A percentile compares a stretch with the other conserved stretches of the same genome.
Conservation (phyloP, 2,888 invertebrate genomes). For the Conus canariensis region DNA sequence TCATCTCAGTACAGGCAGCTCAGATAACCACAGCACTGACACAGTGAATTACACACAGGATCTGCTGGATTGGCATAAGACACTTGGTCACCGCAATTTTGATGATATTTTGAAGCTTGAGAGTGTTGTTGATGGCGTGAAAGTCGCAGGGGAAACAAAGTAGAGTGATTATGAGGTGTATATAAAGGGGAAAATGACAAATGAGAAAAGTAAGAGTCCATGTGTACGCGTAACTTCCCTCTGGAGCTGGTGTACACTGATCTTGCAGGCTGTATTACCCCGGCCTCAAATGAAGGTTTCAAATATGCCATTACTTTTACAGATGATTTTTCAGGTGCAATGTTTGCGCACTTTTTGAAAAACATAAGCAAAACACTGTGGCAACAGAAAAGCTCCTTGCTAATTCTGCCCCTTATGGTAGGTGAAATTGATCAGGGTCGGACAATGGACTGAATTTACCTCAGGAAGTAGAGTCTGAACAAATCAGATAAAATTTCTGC, state of each 20-base stretch:
- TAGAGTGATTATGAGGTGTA: slow-evolving; percentile 30
- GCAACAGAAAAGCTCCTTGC: slow-evolving; percentile 46
- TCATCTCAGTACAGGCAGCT: background rate
- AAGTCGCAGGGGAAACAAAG: slow-evolving; percentile 37
- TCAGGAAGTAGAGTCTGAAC: background rate
- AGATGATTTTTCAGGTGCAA: slow-evolving; percentile 49
- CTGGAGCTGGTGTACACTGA: slow-evolving; percentile 15
- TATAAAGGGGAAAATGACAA: background rate
- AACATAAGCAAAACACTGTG: slow-evolving; percentile 45
- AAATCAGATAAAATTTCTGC: slow-evolving; percentile 11
- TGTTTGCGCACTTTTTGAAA: slow-evolving; percentile 38
- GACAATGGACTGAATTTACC: slow-evolving; percentile 11
- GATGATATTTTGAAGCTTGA: slow-evolving; percentile 46
- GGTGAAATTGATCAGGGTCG: background rate
- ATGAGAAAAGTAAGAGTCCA: background rate
- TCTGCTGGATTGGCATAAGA: slow-evolving; percentile 44
- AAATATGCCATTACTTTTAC: slow-evolving; percentile 47
- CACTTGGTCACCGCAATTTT: slow-evolving; percentile 49
- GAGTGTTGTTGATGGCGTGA: slow-evolving; percentile 44
- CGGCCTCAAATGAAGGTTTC: slow-evolving; percentile 53
- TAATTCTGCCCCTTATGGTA: slow-evolving; percentile 13
- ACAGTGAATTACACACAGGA: slow-evolving; percentile 29
- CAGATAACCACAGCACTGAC: background rate
- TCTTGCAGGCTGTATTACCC: slow-evolving; percentile 4
- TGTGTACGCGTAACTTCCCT: no score